Evolutionary conservation across 2,888 invertebrate genomes (phyloP).

Genomic region (Synanthedon vespiformis): DNA sequence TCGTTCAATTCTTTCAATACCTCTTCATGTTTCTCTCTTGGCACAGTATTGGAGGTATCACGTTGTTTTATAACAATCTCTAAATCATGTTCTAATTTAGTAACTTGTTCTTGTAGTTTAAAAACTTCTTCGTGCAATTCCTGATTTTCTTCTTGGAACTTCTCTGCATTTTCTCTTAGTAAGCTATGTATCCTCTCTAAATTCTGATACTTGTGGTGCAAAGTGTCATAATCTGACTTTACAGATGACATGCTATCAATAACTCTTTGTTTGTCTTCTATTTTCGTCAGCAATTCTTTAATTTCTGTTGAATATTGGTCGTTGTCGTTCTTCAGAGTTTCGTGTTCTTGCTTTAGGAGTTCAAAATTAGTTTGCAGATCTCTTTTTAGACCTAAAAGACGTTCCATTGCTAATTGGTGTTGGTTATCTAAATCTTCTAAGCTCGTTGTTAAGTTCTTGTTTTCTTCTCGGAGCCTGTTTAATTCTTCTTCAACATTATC

Average conservation of each 20-base stretch:
- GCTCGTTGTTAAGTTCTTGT: slow-evolving; percentile 65
- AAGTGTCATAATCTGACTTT: slow-evolving; percentile 45
- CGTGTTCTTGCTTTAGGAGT: slow-evolving; percentile 54
- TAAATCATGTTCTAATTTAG: slow-evolving; percentile 56
- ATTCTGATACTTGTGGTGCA: slow-evolving; percentile 59
- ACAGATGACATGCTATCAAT: slow-evolving; percentile 26
- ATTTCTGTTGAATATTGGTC: slow-evolving; percentile 56
- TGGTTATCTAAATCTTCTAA: slow-evolving; percentile 81
- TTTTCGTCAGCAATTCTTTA: slow-evolving; percentile 43
- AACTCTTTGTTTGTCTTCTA: slow-evolving; percentile 56
- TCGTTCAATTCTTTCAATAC: slow-evolving; percentile 42
- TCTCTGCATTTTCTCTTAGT: slow-evolving; percentile 58
- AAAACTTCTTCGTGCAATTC: slow-evolving; percentile 65
- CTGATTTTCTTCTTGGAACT: slow-evolving; percentile 66
- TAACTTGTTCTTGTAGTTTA: slow-evolving; percentile 57
- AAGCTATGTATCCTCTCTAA: slow-evolving; percentile 54
- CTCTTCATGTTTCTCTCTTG: slow-evolving; percentile 46
- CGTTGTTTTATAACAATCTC: slow-evolving; percentile 39
- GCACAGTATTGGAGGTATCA: slow-evolving; percentile 35
- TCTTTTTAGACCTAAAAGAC: slow-evolving; percentile 63
- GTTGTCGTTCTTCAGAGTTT: slow-evolving; percentile 54
- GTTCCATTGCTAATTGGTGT: slow-evolving; percentile 77
- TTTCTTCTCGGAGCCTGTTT: slow-evolving; percentile 66
- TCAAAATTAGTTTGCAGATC: slow-evolving; percentile 67
- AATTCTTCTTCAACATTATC: slow-evolving; percentile 51